A percentile compares a stretch with the other conserved stretches of the same genome.
These are phyloP conservation scores for Anseranas semipalmata DNA, from an alignment of 2,113 vertebrate genomes.

Conservation along the genomic window DNA sequence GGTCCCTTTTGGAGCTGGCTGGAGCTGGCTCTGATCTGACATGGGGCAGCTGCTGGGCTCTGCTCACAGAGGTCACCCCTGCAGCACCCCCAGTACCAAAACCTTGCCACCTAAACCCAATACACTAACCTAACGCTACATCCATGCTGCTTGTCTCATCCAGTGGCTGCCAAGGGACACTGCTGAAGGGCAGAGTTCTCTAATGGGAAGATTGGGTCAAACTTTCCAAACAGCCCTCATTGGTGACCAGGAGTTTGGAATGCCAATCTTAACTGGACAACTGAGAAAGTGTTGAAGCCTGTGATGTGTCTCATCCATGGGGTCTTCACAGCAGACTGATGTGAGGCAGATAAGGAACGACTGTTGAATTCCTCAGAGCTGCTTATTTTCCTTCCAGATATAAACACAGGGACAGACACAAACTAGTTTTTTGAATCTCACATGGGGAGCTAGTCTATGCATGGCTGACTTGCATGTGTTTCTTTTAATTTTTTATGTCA, in stretches of 20 bases:
- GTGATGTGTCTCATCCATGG: background rate
- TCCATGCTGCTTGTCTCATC: background rate
- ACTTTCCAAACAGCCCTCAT: background rate
- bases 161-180: accelerated
- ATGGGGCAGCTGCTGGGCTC: background rate
- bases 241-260: background rate
- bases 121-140: background rate
- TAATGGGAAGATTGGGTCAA: background rate
- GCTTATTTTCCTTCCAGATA: background rate
- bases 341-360: background rate
- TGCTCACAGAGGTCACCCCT: background rate
- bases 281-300: background rate
- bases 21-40: background rate
- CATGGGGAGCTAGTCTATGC: background rate
- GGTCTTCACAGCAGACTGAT: background rate
- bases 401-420: background rate
- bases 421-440: background rate
- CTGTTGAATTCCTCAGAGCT: background rate
- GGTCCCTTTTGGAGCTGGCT: background rate
- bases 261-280: background rate
- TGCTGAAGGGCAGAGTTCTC: background rate
- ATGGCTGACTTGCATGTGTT: background rate
- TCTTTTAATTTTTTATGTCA: background rate
- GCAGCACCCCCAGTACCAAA: background rate
- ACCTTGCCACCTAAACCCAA: background rate